Evolutionary conservation across 1,140 invertebrate genomes (phyloP).

Genomic region (Penaeus vannamei): DNA sequence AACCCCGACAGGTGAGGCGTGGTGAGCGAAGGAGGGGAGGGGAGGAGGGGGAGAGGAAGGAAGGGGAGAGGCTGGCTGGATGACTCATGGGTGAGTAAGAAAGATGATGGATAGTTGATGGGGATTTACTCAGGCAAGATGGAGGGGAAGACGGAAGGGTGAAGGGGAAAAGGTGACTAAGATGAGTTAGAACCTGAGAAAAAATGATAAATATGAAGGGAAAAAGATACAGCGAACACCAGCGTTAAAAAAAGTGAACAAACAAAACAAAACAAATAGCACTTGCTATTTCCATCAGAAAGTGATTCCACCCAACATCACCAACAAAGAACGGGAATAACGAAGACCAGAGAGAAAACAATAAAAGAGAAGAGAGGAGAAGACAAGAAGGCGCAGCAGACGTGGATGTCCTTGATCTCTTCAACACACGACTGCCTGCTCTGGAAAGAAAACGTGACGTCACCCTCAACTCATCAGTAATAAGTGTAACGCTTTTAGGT

Average conservation of each 20-base stretch:
- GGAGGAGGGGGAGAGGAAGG: background rate
- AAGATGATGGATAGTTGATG: constrained; percentile 40
- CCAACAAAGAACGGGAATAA: background rate
- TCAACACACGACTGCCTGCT: no score
- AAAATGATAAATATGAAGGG: no score
- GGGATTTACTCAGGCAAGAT: constrained; percentile 2
- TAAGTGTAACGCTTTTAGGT: no score
- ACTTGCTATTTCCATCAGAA: no score
- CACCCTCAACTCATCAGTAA: no score
- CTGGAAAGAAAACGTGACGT: no score
- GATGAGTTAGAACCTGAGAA: background rate
- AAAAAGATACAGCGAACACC: background rate
- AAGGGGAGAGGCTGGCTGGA: background rate
- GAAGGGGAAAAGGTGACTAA: background rate
- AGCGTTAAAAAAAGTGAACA: no score
- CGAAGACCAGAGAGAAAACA: constrained; percentile 7
- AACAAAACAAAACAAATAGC: no score
- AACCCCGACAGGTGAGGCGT: constrained; percentile 31
- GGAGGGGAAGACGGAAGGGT: background rate
- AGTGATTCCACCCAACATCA: no score
- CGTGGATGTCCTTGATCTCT: background rate
- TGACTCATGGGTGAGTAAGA: constrained; percentile 34
- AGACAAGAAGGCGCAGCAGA: background rate
- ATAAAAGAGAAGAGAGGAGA: background rate
- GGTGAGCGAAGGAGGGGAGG: background rate